Evolutionary conservation across 1,140 invertebrate genomes (phyloP), one percentile per base, ranked within the genome.

Genomic region (Pachypsylla venusta): DNA sequence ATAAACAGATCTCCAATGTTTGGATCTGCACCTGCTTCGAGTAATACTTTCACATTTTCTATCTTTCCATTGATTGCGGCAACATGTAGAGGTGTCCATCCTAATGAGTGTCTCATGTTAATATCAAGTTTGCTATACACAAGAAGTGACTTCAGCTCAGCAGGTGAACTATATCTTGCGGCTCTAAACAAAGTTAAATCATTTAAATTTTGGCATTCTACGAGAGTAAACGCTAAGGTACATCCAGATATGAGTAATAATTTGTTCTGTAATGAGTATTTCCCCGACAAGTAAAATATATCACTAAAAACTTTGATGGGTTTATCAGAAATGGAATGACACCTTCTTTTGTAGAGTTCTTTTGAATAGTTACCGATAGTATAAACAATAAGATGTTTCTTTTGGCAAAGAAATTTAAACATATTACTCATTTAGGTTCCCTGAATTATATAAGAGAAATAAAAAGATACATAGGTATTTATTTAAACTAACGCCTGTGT

Each of bases 21-120:
- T 2, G 83, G 78, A 73, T 91, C 81, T 27, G 89, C 89, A 24
- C 90, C 90, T 59, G 77, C 73, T 14, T 80, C 73, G 27, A 94
- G 68, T 22, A 95, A 73, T 62, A 81, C 69, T 70, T 78, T 75
- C 1, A 91, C 77, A 59, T 79, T 78, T 24, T 79, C 76, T 20
- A 73, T 58, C 64, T 81, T 78, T 48, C 80, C 79, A 73, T 89
- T 92, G 16, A 91, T 81, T 25, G 84, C 84, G 57, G 89, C 89
- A 53, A 83, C 78, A 73, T 92, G 89, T 27, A 94, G 73, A 13
- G 87, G 78, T 53, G 87, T 92, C 89, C 90, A 93, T 30, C 91
- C 90, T 26, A 91, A 73, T 16, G 72, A 60, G 72, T 90, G 86
- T 1, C 81, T 73, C 53, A 64, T 62, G 72, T 87, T 84, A 5